These are phyloP conservation scores for Himalopsyche kuldschensis DNA, from an alignment of 2,888 invertebrate species.

Conservation along the genomic window DNA sequence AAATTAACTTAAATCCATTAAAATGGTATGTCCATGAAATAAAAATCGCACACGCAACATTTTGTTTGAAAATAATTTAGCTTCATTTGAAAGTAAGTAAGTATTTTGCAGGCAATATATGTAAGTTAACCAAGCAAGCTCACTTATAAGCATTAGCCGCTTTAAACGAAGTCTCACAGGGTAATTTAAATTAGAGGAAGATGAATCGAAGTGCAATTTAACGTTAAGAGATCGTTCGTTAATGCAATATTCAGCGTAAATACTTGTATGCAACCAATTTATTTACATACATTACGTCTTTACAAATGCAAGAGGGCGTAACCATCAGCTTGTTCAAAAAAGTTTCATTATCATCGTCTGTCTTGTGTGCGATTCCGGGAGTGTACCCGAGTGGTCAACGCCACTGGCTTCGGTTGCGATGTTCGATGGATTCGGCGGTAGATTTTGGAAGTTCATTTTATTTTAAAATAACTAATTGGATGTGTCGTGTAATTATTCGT, in stretches of 20 bases:
- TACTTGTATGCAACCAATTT: neutral
- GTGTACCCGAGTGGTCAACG: too few species aligned
- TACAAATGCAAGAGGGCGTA: neutral
- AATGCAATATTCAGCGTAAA: neutral
- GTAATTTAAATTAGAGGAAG: constrained; percentile 21
- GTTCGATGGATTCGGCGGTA: too few species aligned
- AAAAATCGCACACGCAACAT: too few species aligned
- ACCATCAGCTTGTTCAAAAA: neutral
- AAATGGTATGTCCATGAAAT: too few species aligned
- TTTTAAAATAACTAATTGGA: too few species aligned
- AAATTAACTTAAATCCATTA: too few species aligned
- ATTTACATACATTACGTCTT: neutral
- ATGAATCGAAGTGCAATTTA: constrained; percentile 14
- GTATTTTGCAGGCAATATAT: neutral
- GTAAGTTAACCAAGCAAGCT: constrained; percentile 9
- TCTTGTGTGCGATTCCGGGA: too few species aligned
- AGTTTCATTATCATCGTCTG: neutral
- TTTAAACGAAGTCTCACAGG: neutral
- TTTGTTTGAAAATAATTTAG: neutral
- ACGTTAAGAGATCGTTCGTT: neutral
- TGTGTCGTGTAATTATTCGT: too few species aligned
- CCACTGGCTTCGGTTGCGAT: too few species aligned
- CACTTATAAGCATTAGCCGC: neutral
- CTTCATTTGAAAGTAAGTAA: neutral
- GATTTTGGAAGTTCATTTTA: too few species aligned